Evolutionary conservation across 2,113 vertebrate species (phyloP).

Genomic region (Hydrochoerus hydrochaeris): DNA sequence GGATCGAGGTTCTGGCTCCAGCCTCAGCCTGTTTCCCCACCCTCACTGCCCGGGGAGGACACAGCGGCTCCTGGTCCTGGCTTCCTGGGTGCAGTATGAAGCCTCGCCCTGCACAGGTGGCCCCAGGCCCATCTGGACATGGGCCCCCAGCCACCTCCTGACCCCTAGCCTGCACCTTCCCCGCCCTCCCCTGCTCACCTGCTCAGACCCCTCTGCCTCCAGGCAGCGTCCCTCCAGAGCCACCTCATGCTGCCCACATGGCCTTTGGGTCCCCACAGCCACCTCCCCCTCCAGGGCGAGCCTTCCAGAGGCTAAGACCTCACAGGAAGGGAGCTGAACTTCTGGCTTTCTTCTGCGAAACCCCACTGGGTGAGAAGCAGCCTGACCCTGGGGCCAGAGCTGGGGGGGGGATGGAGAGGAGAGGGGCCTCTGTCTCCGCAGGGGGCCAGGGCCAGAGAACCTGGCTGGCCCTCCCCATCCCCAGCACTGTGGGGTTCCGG

Average conservation of each 20-base stretch:
- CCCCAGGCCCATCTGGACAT: neutral
- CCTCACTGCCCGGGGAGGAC: fast-evolving
- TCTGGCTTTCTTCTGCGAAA: neutral
- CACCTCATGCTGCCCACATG: fast-evolving
- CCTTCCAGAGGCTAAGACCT: neutral
- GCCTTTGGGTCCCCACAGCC: neutral
- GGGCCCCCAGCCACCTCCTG: too few species aligned
- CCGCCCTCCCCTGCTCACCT: fast-evolving
- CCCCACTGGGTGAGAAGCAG: neutral
- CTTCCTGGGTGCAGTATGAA: too few species aligned
- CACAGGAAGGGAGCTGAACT: neutral
- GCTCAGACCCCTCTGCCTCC: neutral
- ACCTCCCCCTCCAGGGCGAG: fast-evolving
- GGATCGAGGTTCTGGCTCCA: fast-evolving
- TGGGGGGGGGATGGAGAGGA: neutral
- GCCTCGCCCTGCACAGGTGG: neutral
- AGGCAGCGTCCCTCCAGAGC: neutral
- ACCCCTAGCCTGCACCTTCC: neutral
- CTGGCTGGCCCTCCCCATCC: neutral
- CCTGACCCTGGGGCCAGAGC: neutral
- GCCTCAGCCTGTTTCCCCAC: too few species aligned
- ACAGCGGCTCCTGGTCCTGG: neutral
- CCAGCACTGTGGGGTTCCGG: fast-evolving
- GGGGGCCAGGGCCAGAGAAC: fast-evolving
- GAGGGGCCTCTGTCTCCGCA: neutral